Evolutionary conservation across 2,113 vertebrate genomes (phyloP), one percentile per base, ranked within the genome.

Genomic region (Rhinopomastus cyanomelas): DNA sequence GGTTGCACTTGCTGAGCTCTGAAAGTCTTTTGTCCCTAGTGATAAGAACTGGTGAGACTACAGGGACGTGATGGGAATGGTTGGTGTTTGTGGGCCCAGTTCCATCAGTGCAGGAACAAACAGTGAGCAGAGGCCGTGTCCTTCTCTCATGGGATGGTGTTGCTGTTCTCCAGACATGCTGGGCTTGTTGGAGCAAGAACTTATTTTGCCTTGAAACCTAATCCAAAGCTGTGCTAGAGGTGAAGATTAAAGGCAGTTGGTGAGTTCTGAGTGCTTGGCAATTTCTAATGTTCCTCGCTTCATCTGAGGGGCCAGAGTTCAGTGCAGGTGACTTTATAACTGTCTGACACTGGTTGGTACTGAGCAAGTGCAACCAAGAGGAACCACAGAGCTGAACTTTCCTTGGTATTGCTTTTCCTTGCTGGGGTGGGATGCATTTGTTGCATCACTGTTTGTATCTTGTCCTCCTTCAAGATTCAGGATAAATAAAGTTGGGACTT

Each of bases 101-200:
- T 42, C 39, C 39, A 42, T 42, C 15, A 15, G 39, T 42, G 39
- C 39, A 42, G 39, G 15, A 42, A 42, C 39, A 42, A 42, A 11
- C 39, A 42, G 39, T 42, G 39, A 42, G 39, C 39, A 42, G 15
- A 42, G 39, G 7, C 46, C 1, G 2, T 7, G 30, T n/a, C 42
- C 37, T 72, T 42, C 56, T n/a, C 19, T 14, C 39, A 42, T 15
- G 15, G 39, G 39, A 11, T 42, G 39, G 39, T 42, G 39, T 42
- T 42, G 11, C 39, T 12, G 39, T 42, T 37, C 67, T 72, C 51
- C 0, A 0, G 16, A 27, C 17, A 26, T 44, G 26, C 32, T 1
- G 14, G 39, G 26, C 77, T 46, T 52, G 39, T 49, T 69, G 51
- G 48, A 48, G 25, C 86, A 46, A 49, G 68, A 77, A n/a, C 36